Evolutionary conservation across 2,113 vertebrate genomes (phyloP).

Genomic region (Pangasianodon hypophthalmus): DNA sequence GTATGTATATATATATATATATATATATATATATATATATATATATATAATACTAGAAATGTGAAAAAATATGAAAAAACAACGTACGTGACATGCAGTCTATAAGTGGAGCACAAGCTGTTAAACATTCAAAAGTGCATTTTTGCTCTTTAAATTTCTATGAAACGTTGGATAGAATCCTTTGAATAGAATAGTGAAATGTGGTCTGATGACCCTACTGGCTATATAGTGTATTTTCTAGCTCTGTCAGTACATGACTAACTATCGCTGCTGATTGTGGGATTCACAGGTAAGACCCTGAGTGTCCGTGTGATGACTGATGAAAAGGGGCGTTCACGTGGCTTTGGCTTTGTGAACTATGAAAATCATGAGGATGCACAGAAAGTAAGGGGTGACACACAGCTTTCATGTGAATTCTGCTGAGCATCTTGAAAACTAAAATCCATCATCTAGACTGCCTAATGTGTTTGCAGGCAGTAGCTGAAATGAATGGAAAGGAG

Average conservation of each 20-base stretch:
- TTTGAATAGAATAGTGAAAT: background rate
- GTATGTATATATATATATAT: no score
- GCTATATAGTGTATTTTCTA: background rate
- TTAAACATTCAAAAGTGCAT: background rate
- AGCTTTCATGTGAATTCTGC: background rate
- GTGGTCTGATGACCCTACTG: background rate
- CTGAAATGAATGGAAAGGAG: constrained; percentile 91
- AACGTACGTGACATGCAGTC: background rate
- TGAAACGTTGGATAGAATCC: background rate
- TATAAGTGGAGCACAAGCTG: background rate
- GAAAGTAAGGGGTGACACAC: constrained; percentile 75
- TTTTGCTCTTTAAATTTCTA: background rate
- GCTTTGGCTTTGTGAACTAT: constrained; percentile 96
- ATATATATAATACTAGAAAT: no score
- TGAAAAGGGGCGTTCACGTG: constrained; percentile 78
- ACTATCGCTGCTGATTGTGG: no score
- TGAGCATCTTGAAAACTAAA: background rate
- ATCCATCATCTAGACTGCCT: background rate
- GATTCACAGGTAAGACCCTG: constrained; percentile 81
- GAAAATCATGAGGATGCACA: constrained; percentile 91
- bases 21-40: no score
- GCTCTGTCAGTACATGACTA: background rate
- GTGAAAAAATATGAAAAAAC: no score
- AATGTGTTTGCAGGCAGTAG: constrained; percentile 80
- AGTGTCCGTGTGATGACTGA: constrained; percentile 96